Evolutionary conservation across 2,113 vertebrate species (phyloP).

Genomic region (Thalassoma bifasciatum): DNA sequence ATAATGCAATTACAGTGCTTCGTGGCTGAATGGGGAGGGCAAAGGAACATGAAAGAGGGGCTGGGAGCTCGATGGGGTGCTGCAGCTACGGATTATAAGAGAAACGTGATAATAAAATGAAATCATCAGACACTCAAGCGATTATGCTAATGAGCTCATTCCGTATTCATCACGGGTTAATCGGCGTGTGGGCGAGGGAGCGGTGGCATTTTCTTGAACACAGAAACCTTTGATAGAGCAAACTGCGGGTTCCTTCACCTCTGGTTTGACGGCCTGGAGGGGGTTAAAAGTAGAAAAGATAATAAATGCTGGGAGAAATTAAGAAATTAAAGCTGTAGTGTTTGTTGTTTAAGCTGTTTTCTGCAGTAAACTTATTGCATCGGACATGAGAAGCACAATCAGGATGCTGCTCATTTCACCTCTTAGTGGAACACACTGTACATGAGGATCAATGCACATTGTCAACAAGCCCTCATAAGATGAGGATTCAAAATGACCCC

Average conservation of each 20-base stretch:
- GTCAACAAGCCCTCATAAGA: background rate
- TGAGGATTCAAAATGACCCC: conserved; percentile 48
- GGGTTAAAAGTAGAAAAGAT: conserved; percentile 36
- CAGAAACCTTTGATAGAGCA: conserved; percentile 52
- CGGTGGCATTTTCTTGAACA: conserved; percentile 56
- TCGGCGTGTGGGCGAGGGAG: conserved; percentile 47
- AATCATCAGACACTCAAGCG: conserved; percentile 74
- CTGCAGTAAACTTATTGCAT: background rate
- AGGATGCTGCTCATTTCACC: background rate
- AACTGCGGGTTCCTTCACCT: conserved; percentile 20
- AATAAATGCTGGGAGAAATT: background rate
- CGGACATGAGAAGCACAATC: background rate
- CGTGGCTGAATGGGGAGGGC: conserved; percentile 62
- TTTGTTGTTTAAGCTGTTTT: background rate
- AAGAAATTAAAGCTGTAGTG: background rate
- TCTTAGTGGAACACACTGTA: conserved; percentile 4
- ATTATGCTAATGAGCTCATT: conserved; percentile 79
- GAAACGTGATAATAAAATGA: conserved; percentile 75
- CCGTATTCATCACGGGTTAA: conserved; percentile 73
- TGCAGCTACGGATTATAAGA: conserved; percentile 68
- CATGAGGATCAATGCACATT: background rate
- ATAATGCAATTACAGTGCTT: conserved; percentile 75
- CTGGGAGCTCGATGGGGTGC: conserved; percentile 37
- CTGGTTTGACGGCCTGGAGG: background rate
- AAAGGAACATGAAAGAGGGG: conserved; percentile 71